Percentiles rank a stretch among this genome's conserved stretches.
phyloP scores from a whole-genome alignment of 2,888 invertebrate species.

The Tetragonula carbonaria region DNA sequence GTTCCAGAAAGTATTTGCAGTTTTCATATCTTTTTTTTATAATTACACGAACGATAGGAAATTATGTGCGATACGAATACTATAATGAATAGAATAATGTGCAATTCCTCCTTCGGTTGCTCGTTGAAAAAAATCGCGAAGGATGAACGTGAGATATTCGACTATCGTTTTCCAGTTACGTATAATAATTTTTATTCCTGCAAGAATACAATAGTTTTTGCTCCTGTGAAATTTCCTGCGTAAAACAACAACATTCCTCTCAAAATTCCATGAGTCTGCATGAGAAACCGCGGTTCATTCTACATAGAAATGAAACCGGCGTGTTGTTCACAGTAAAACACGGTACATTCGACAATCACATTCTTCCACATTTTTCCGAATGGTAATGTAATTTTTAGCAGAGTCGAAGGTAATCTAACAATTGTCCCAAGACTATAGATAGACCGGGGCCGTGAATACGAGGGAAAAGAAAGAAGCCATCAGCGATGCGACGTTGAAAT shows the following conservation, averaged over 20 bases:
- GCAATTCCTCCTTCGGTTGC: not conserved
- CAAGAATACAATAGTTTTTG: too few species aligned
- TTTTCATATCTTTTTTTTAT: too few species aligned
- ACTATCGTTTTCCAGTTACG: not conserved
- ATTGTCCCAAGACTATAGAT: not conserved
- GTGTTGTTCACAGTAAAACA: not conserved
- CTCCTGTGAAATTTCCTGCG: too few species aligned
- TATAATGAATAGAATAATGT: not conserved
- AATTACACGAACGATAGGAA: too few species aligned
- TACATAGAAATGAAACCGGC: not conserved
- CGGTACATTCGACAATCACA: not conserved
- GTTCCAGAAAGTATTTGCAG: too few species aligned
- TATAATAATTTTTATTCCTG: too few species aligned
- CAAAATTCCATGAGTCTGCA: too few species aligned
- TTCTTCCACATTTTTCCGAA: not conserved
- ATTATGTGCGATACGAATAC: not conserved
- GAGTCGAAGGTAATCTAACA: not conserved
- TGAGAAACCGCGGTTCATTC: too few species aligned
- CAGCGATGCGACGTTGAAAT: conserved; percentile 11
- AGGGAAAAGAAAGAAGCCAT: conserved; percentile 1
- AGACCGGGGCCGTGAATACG: not conserved
- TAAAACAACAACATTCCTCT: too few species aligned
- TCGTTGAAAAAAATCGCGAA: not conserved
- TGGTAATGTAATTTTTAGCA: not conserved
- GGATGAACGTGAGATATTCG: not conserved